Evolutionary conservation across 1,140 invertebrate genomes (phyloP).

Genomic region (Dufourea novaeangliae): DNA sequence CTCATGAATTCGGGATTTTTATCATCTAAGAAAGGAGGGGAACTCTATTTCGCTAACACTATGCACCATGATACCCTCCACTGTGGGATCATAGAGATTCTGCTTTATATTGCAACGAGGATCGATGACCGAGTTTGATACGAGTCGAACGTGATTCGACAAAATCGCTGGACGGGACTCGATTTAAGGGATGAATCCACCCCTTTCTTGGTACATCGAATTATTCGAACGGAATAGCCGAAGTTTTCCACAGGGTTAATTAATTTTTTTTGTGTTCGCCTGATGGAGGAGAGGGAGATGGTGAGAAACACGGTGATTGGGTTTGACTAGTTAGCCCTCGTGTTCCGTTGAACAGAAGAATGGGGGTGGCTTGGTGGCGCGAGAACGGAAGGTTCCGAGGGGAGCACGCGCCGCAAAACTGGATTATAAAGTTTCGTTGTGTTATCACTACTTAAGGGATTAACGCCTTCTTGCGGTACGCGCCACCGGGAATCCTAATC

Average conservation of each 20-base stretch:
- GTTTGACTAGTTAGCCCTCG: slow-evolving; percentile 8
- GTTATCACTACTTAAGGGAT: slow-evolving; percentile 65
- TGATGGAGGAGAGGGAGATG: neutral
- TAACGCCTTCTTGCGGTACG: slow-evolving; percentile 53
- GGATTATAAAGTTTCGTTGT: slow-evolving; percentile 63
- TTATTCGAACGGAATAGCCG: neutral
- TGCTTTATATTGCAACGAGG: neutral
- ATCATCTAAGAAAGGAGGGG: neutral
- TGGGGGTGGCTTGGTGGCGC: neutral
- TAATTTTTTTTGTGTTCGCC: slow-evolving; percentile 42
- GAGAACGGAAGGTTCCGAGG: neutral
- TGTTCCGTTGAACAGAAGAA: slow-evolving; percentile 33
- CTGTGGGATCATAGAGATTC: too few species aligned
- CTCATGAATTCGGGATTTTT: neutral
- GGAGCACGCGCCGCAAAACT: slow-evolving; percentile 55
- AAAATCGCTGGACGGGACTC: neutral
- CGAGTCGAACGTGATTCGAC: neutral
- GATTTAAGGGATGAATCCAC: neutral
- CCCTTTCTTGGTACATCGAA: neutral
- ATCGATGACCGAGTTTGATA: slow-evolving; percentile 9
- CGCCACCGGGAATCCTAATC: slow-evolving; percentile 52
- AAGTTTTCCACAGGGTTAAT: slow-evolving; percentile 31
- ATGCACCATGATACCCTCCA: too few species aligned
- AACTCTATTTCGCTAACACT: neutral
- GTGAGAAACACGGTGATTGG: neutral